Evolutionary conservation across 2,113 vertebrate genomes (phyloP).

Genomic region (Sinosuthora webbiana): DNA sequence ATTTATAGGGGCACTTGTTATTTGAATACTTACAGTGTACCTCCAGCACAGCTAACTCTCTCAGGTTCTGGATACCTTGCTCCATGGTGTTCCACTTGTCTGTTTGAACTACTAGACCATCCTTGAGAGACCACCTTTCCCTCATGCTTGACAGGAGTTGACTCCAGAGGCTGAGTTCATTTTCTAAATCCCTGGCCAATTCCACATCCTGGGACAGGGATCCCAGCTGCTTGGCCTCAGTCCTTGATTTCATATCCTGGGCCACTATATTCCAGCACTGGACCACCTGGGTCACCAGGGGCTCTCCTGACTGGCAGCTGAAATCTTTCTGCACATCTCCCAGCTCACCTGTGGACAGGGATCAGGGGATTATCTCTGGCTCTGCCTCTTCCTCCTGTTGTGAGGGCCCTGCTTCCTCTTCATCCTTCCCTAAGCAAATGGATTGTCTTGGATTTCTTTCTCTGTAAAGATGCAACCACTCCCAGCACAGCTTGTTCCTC

Average conservation of each 20-base stretch:
- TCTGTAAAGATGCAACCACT: not conserved
- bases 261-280: not conserved
- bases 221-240: not conserved
- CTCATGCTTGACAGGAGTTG: not conserved
- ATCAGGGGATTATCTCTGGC: too few species aligned
- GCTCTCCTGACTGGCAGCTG: not conserved
- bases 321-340: not conserved
- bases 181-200: not conserved
- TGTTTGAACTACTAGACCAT: not conserved
- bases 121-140: not conserved
- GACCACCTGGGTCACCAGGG: not conserved
- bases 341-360: not conserved
- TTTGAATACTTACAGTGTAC: not conserved
- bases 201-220: not conserved
- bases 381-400: not conserved
- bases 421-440: not conserved
- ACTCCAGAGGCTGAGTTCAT: not conserved
- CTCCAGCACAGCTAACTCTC: not conserved
- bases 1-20: not conserved
- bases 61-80: not conserved
- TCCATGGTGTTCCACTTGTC: not conserved
- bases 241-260: not conserved
- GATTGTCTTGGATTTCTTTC: not conserved
- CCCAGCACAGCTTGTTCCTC: accelerated
- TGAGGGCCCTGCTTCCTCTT: not conserved